These are phyloP conservation scores for Gryllus bimaculatus DNA, from an alignment of 1,140 invertebrate species.

Conservation along the genomic window DNA sequence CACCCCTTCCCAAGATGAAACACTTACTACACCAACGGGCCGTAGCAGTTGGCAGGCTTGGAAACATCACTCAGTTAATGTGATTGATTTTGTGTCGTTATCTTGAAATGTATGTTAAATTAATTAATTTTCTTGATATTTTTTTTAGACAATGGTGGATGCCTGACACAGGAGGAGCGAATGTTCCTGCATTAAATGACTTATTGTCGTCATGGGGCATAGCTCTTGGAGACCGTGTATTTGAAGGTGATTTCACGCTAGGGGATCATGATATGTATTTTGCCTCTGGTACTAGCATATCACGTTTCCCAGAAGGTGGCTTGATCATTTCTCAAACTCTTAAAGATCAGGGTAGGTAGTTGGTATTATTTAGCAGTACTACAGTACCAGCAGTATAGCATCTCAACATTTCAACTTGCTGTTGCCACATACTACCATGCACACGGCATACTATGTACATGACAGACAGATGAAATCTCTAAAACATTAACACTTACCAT, in stretches of 20 bases:
- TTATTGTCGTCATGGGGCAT: constrained; percentile 72
- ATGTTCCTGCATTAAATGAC: constrained; percentile 89
- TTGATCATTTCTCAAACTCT: constrained; percentile 58
- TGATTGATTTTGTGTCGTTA: too few relatives aligned
- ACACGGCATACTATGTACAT: neutral
- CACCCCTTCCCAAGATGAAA: too few relatives aligned
- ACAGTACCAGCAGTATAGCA: too few relatives aligned
- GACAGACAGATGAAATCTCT: neutral
- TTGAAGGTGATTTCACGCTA: constrained; percentile 78
- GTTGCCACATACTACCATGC: neutral
- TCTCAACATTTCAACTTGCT: neutral
- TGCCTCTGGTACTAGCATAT: constrained; percentile 78
- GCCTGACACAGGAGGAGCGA: constrained; percentile 90
- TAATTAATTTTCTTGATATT: too few relatives aligned
- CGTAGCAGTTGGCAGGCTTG: too few relatives aligned
- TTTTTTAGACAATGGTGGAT: constrained; percentile 65
- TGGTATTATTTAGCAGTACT: neutral
- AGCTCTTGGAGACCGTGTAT: constrained; percentile 77
- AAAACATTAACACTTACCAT: too few relatives aligned
- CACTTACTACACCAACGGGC: too few relatives aligned
- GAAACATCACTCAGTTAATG: too few relatives aligned
- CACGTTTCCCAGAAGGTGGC: constrained; percentile 62
- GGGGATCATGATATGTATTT: constrained; percentile 84
- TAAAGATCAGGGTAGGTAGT: constrained; percentile 59
- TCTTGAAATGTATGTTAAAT: too few relatives aligned